Percentiles rank a stretch among this genome's conserved stretches.
phyloP scores from a whole-genome alignment of 2,797 vertebrate species.

The Clamator glandarius region DNA sequence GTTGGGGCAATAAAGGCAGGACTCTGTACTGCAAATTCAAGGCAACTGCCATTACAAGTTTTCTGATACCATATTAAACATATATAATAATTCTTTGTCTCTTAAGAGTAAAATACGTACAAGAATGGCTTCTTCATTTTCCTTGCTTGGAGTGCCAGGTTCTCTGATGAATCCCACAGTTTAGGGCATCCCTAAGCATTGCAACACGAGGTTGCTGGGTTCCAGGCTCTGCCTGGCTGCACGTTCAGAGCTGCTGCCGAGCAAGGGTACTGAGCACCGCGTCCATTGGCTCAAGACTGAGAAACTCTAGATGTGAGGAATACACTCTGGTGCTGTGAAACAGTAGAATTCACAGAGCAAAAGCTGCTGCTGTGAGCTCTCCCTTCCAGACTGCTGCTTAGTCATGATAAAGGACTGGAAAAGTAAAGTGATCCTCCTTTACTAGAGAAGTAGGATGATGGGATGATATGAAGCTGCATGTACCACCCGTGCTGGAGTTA shows the following conservation, averaged over 20 bases:
- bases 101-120: fast-evolving
- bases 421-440: not conserved
- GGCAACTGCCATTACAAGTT: not conserved
- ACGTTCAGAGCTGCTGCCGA: fast-evolving
- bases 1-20: conserved; percentile 11
- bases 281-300: fast-evolving
- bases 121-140: not conserved
- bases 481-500: not conserved
- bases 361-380: not conserved
- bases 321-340: not conserved
- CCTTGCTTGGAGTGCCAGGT: not conserved
- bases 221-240: not conserved
- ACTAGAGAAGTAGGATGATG: not conserved
- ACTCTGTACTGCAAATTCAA: conserved; percentile 21
- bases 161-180: not conserved
- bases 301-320: not conserved
- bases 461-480: not conserved
- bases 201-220: not conserved
- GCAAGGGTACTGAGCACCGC: fast-evolving
- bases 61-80: not conserved
- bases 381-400: not conserved
- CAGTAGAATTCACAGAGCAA: not conserved
- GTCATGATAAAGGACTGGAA: not conserved
- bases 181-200: not conserved
- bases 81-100: not conserved